A percentile compares a stretch with the other conserved stretches of the same genome.
Conservation (phyloP, 2,888 invertebrate genomes). For the Cerceris ruficornis region DNA sequence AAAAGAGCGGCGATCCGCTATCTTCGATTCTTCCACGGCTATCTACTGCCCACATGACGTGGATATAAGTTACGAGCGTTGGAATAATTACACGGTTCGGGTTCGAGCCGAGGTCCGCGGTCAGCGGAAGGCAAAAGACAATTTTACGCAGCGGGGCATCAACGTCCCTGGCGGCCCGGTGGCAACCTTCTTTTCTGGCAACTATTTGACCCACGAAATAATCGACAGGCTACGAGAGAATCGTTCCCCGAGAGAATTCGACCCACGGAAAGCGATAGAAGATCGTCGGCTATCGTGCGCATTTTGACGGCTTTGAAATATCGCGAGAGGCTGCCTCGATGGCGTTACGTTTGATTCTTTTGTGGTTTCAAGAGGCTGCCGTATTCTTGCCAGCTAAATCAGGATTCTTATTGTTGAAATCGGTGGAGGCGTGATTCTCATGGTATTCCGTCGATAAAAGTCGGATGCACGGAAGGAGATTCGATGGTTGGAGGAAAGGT, state of each 20-base stretch:
- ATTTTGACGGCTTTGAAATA: conserved; percentile 9
- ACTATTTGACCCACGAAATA: conserved; percentile 73
- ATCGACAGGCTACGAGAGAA: conserved; percentile 76
- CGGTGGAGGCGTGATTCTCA: no score
- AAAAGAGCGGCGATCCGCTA: conserved; percentile 59
- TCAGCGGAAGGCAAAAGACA: conserved; percentile 81
- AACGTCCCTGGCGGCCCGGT: conserved; percentile 63
- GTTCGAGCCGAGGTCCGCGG: conserved; percentile 71
- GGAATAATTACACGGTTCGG: conserved; percentile 80
- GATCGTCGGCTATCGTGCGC: conserved; percentile 23
- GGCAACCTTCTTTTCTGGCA: conserved; percentile 73
- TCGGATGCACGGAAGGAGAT: no score
- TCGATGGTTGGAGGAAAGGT: no score
- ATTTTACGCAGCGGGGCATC: conserved; percentile 80
- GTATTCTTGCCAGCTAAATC: no score
- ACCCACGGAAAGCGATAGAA: conserved; percentile 24
- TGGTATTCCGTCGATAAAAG: no score
- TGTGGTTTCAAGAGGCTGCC: no score
- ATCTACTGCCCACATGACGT: conserved; percentile 55
- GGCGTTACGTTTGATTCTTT: no score
- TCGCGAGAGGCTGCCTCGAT: no score
- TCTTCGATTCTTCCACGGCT: conserved; percentile 64
- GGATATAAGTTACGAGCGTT: conserved; percentile 78
- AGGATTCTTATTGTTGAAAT: no score
- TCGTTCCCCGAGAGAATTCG: conserved; percentile 11